Conservation (phyloP, 2,797 vertebrate species). For the Mycteria americana region DNA sequence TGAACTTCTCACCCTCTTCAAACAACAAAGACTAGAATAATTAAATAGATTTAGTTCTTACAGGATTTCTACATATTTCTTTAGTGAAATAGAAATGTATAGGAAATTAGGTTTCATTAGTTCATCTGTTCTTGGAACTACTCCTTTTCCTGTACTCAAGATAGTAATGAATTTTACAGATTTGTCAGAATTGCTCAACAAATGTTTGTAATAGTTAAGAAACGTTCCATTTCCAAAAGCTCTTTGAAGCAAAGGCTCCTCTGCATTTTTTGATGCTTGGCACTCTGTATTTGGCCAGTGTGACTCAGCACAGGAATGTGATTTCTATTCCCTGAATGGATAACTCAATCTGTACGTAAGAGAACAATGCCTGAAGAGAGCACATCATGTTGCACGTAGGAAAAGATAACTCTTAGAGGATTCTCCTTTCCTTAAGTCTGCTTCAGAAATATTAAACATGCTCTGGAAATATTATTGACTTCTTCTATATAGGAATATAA, state of each 20-base stretch:
- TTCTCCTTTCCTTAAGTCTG: not conserved
- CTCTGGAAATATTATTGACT: not conserved
- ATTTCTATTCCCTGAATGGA: not conserved
- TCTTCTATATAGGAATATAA: not conserved
- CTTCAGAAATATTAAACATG: not conserved
- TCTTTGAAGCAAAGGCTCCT: not conserved
- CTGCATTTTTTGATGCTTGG: not conserved
- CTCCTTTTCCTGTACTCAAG: not conserved
- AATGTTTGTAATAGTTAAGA: not conserved
- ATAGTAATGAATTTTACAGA: not conserved
- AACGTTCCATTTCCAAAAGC: not conserved
- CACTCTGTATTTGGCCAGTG: not conserved
- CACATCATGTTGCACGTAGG: fast-evolving
- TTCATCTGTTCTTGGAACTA: not conserved
- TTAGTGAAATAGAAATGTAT: not conserved
- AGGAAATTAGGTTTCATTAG: not conserved
- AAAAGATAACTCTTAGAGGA: not conserved
- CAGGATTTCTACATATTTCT: not conserved
- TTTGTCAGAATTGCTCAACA: not conserved
- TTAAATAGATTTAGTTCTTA: not conserved
- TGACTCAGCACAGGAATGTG: not conserved
- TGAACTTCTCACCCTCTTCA: not conserved
- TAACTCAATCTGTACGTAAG: not conserved
- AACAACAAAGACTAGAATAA: not conserved
- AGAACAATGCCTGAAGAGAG: not conserved